phyloP scores from a whole-genome alignment of 2,888 invertebrate species.

The Tholera decimalis region DNA sequence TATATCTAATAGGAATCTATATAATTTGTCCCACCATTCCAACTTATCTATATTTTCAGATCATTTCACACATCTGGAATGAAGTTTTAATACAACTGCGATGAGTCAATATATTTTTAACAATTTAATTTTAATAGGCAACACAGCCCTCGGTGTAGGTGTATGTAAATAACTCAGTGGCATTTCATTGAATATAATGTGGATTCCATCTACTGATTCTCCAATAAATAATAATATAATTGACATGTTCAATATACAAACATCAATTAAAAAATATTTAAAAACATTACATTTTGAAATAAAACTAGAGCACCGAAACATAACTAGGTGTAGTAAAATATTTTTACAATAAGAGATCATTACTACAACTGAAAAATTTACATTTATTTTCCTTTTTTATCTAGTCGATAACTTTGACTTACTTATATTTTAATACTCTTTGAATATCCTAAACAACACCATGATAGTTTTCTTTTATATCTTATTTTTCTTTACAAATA shows the following conservation, averaged over 20 bases:
- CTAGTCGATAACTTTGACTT: conserved; percentile 55
- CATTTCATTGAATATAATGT: conserved; percentile 45
- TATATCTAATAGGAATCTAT: conserved; percentile 78
- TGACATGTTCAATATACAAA: conserved; percentile 61
- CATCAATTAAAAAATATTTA: conserved; percentile 57
- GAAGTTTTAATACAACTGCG: conserved; percentile 60
- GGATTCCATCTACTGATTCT: conserved; percentile 50
- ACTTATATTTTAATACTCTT: conserved; percentile 64
- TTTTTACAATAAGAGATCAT: conserved; percentile 70
- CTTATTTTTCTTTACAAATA: conserved; percentile 43
- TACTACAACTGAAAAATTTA: conserved; percentile 66
- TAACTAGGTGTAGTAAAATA: conserved; percentile 68
- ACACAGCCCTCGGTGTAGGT: conserved; percentile 39
- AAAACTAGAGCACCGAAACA: conserved; percentile 72
- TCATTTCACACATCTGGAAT: conserved; percentile 68
- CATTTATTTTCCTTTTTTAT: conserved; percentile 54
- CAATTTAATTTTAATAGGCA: conserved; percentile 34
- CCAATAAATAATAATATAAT: conserved; percentile 63
- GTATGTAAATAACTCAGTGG: conserved; percentile 48
- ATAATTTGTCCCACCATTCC: conserved; percentile 57
- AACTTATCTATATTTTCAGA: conserved; percentile 64
- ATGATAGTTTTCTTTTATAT: conserved; percentile 50
- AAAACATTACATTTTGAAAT: conserved; percentile 52
- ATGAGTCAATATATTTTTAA: conserved; percentile 41
- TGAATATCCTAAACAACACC: conserved; percentile 64